Evolutionary conservation across 1,140 invertebrate genomes (phyloP).

Genomic region (Tetragonula clypearis): DNA sequence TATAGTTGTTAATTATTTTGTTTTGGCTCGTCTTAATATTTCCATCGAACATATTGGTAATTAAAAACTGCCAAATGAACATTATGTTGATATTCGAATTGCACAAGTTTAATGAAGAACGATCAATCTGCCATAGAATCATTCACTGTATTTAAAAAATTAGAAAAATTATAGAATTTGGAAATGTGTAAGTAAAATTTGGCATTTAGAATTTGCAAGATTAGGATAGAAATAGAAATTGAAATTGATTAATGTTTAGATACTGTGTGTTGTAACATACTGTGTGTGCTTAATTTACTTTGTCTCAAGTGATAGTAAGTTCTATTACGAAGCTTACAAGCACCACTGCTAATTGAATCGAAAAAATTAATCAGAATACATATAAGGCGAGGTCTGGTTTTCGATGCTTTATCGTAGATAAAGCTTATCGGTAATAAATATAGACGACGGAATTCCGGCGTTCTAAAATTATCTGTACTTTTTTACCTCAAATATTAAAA

Average conservation of each 20-base stretch:
- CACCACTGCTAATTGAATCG: neutral
- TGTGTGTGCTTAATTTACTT: neutral
- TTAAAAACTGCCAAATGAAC: neutral
- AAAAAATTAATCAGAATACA: slow-evolving; percentile 2
- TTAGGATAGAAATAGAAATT: too few species aligned
- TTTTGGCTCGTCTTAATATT: neutral
- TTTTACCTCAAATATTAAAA: neutral
- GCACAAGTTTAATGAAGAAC: neutral
- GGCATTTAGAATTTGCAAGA: too few species aligned
- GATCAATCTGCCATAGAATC: neutral
- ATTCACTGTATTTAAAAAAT: neutral
- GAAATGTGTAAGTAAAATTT: too few species aligned
- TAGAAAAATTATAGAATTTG: too few species aligned
- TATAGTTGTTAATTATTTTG: too few species aligned
- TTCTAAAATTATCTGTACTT: neutral
- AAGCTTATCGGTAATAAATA: slow-evolving; percentile 34
- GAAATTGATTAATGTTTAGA: neutral
- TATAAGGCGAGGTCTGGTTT: slow-evolving; percentile 5
- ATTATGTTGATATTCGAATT: neutral
- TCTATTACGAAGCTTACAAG: neutral
- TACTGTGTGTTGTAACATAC: too few species aligned
- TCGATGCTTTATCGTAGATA: slow-evolving; percentile 8
- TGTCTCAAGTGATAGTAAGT: neutral
- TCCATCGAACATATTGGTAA: neutral
- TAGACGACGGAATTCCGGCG: slow-evolving; percentile 19